Percentiles rank a stretch among this genome's conserved stretches.
Evolutionary conservation across 2,113 vertebrate species (phyloP).

Genomic region (Ictalurus furcatus): DNA sequence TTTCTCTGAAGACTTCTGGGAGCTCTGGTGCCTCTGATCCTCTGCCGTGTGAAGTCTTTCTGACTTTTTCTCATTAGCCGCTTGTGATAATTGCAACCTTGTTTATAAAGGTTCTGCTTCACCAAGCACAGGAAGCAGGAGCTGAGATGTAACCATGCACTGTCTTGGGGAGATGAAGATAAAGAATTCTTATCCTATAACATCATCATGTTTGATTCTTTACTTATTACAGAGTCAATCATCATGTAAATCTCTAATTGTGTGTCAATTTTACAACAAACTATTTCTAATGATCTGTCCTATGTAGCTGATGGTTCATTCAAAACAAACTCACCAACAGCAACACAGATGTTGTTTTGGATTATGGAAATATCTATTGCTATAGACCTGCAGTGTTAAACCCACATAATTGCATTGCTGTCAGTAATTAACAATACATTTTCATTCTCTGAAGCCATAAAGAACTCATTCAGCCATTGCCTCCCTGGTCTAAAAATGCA

Average conservation of each 20-base stretch:
- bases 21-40: conserved; percentile 41
- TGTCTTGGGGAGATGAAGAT: not conserved
- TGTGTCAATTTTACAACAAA: not conserved
- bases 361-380: not conserved
- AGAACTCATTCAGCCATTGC: not conserved
- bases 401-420: not conserved
- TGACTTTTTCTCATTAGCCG: conserved; percentile 38
- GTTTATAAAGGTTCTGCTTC: conserved; percentile 4
- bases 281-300: not conserved
- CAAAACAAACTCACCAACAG: not conserved
- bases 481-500: not conserved
- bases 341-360: not conserved
- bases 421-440: not conserved
- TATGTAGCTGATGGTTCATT: not conserved
- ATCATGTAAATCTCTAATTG: not conserved
- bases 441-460: not conserved
- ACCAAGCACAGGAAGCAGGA: not conserved
- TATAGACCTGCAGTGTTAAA: not conserved
- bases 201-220: not conserved
- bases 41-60: conserved; percentile 45
- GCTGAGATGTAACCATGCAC: not conserved
- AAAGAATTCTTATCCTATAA: not conserved
- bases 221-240: not conserved
- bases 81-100: conserved; percentile 39
- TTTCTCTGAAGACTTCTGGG: conserved; percentile 33